Evolutionary conservation across 2,797 vertebrate species (phyloP).

Genomic region (Gambelia wislizenii): DNA sequence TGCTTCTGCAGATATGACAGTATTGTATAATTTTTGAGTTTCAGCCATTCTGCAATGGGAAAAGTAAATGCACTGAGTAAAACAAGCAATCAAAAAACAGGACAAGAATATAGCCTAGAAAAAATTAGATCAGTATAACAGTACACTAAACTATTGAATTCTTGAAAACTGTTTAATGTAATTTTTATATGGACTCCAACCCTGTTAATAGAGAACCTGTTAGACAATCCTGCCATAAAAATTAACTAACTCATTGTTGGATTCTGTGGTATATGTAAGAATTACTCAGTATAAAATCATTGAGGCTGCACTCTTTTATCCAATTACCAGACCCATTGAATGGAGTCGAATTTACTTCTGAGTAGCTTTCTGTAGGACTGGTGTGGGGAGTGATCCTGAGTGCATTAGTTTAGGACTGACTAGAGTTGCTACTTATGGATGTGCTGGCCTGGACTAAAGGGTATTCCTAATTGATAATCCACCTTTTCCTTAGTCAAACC

Average conservation of each 20-base stretch:
- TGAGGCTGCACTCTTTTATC: neutral
- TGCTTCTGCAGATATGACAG: neutral
- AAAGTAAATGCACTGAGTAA: neutral
- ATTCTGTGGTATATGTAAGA: too few relatives aligned
- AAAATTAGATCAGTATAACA: neutral
- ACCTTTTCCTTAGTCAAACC: neutral
- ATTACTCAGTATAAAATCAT: too few relatives aligned
- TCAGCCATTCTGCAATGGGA: neutral
- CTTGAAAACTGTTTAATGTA: neutral
- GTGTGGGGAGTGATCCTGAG: neutral
- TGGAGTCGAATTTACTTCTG: neutral
- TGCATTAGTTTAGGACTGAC: neutral
- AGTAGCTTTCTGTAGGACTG: neutral
- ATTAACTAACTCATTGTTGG: too few relatives aligned
- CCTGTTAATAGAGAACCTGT: neutral
- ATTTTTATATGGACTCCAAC: neutral
- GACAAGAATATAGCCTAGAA: neutral
- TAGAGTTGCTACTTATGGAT: slow-evolving; percentile 3
- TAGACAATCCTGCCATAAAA: too few relatives aligned
- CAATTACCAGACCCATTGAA: neutral
- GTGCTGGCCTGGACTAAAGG: neutral
- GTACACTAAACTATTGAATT: neutral
- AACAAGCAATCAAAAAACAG: slow-evolving; percentile 17
- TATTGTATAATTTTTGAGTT: neutral
- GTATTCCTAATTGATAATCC: neutral